These are phyloP conservation scores for Loris lydekkerianus DNA, from an alignment of 2,797 vertebrate species.

Conservation along the genomic window DNA sequence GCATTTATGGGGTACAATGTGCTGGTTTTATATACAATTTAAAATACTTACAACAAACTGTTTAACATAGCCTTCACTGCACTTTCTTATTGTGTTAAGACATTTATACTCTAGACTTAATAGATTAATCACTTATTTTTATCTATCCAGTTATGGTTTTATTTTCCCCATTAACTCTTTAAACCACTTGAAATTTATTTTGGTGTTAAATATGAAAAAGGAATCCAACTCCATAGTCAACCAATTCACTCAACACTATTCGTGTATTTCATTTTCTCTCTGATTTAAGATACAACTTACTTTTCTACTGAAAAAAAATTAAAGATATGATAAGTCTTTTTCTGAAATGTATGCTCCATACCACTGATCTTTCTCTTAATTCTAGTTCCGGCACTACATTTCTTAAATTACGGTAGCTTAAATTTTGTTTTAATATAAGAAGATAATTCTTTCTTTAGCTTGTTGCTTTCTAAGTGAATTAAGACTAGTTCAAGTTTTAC, in stretches of 20 bases:
- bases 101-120: too few species aligned
- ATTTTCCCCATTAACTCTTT: constrained; percentile 33
- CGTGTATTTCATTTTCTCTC: constrained; percentile 1
- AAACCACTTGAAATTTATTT: constrained; percentile 52
- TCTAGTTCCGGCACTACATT: neutral
- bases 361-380: neutral
- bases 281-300: constrained; percentile 19
- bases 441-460: constrained; percentile 38
- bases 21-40: too few species aligned
- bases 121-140: neutral
- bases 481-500: constrained; percentile 17
- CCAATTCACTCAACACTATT: neutral
- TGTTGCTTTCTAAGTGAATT: constrained; percentile 22
- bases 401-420: neutral
- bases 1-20: too few species aligned
- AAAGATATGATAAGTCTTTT: constrained; percentile 1
- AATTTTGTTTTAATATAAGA: constrained; percentile 25
- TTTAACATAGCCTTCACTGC: too few species aligned
- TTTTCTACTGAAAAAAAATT: neutral
- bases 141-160: neutral
- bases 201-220: neutral
- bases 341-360: neutral
- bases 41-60: too few species aligned
- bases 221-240: constrained; percentile 3
- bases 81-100: too few species aligned